phyloP scores from a whole-genome alignment of 1,140 invertebrate genomes.

The Himalopsyche phryganea region DNA sequence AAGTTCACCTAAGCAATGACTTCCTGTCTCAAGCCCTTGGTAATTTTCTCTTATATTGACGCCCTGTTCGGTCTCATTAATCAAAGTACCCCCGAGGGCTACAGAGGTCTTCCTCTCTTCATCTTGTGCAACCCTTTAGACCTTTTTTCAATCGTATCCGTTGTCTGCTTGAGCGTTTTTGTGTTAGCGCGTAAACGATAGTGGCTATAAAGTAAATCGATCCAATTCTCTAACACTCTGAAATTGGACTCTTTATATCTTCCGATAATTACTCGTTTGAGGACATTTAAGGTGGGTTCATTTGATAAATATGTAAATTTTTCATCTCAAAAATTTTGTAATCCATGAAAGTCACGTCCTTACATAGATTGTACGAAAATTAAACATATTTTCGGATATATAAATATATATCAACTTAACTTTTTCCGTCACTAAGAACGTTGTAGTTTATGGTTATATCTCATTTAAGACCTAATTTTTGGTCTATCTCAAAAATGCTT shows the following conservation, averaged over 20 bases:
- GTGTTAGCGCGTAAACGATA: slow-evolving; percentile 22
- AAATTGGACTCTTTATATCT: slow-evolving; percentile 13
- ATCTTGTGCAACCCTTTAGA: slow-evolving; percentile 3
- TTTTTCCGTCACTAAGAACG: too few relatives aligned
- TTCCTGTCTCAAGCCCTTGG: too few relatives aligned
- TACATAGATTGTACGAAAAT: too few relatives aligned
- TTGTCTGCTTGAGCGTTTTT: neutral
- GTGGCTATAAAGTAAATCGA: slow-evolving; percentile 20
- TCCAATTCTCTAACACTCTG: slow-evolving; percentile 8
- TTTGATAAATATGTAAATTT: too few relatives aligned
- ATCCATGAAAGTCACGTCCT: too few relatives aligned
- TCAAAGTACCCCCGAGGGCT: slow-evolving; percentile 2
- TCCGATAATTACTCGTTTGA: neutral
- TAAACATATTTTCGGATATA: too few relatives aligned
- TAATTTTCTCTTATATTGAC: neutral
- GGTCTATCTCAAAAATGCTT: too few relatives aligned
- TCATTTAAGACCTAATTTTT: too few relatives aligned
- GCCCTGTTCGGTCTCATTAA: neutral
- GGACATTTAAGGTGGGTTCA: neutral
- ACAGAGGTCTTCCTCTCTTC: neutral
- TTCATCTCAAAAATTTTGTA: too few relatives aligned
- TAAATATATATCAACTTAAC: too few relatives aligned
- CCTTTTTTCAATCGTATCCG: neutral
- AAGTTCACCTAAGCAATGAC: too few relatives aligned
- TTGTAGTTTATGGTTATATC: too few relatives aligned